phyloP scores from a whole-genome alignment of 1,140 invertebrate genomes.

The Palaemon carinicauda region DNA sequence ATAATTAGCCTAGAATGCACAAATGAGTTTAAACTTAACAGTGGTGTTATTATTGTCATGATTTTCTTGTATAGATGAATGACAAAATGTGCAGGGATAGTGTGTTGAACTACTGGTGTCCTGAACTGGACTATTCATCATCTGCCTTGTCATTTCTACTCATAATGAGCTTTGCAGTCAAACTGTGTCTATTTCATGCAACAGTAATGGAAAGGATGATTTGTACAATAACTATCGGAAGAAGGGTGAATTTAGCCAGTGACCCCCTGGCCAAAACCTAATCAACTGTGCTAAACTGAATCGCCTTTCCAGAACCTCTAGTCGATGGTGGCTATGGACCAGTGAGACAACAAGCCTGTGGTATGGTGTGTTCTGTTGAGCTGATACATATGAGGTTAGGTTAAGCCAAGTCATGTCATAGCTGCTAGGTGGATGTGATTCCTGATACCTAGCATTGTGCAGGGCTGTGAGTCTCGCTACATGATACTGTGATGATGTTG shows the following conservation, averaged over 20 bases:
- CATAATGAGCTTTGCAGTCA: neutral
- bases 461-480: constrained; percentile 31
- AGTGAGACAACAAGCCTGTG: neutral
- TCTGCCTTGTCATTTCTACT: constrained; percentile 39
- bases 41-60: too few species aligned
- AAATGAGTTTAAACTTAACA: too few species aligned
- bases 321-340: constrained; percentile 34
- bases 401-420: neutral
- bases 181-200: constrained; percentile 4
- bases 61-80: too few species aligned
- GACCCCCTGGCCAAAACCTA: neutral
- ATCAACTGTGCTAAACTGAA: constrained; percentile 10
- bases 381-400: neutral
- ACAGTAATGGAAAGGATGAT: constrained; percentile 19
- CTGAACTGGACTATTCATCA: neutral
- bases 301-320: constrained; percentile 36
- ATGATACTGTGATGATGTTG: neutral
- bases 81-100: neutral
- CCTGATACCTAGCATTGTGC: constrained; percentile 13
- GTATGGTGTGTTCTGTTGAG: constrained; percentile 6
- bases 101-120: constrained; percentile 10
- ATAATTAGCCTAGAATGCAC: too few species aligned
- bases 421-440: neutral
- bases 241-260: neutral
- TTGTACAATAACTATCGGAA: neutral